phyloP scores from a whole-genome alignment of 2,888 invertebrate species.

The Aethes cnicana region DNA sequence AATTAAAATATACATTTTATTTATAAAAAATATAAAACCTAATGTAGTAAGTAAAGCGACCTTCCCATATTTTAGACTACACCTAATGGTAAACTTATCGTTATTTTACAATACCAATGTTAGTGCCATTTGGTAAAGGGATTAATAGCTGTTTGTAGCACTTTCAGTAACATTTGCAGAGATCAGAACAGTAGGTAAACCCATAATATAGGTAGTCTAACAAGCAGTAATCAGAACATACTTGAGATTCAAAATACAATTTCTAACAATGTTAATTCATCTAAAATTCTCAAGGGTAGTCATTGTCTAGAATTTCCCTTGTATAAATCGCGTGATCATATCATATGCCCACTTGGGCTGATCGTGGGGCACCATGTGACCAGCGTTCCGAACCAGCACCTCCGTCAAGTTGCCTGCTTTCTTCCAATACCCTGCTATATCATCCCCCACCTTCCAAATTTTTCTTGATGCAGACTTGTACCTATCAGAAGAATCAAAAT shows the following conservation, averaged over 20 bases:
- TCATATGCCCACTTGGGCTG: constrained; percentile 83
- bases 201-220: too few relatives aligned
- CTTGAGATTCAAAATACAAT: neutral
- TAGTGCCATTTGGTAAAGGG: too few relatives aligned
- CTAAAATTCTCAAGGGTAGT: too few relatives aligned
- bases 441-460: constrained; percentile 85
- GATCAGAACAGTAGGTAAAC: too few relatives aligned
- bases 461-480: constrained; percentile 84
- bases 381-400: constrained; percentile 88
- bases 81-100: too few relatives aligned
- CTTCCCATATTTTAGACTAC: neutral
- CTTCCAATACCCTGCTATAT: constrained; percentile 89
- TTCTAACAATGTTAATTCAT: neutral
- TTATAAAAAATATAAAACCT: constrained; percentile 1
- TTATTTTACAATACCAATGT: too few relatives aligned
- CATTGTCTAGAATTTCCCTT: constrained; percentile 52
- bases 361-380: constrained; percentile 87
- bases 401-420: constrained; percentile 87
- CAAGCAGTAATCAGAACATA: too few relatives aligned
- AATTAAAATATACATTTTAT: neutral
- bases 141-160: too few relatives aligned
- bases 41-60: too few relatives aligned
- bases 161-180: too few relatives aligned
- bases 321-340: constrained; percentile 80
- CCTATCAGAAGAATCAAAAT: constrained; percentile 83